A percentile compares a stretch with the other conserved stretches of the same genome.
phyloP scores from a whole-genome alignment of 2,888 invertebrate species.

The Thumatha senex region DNA sequence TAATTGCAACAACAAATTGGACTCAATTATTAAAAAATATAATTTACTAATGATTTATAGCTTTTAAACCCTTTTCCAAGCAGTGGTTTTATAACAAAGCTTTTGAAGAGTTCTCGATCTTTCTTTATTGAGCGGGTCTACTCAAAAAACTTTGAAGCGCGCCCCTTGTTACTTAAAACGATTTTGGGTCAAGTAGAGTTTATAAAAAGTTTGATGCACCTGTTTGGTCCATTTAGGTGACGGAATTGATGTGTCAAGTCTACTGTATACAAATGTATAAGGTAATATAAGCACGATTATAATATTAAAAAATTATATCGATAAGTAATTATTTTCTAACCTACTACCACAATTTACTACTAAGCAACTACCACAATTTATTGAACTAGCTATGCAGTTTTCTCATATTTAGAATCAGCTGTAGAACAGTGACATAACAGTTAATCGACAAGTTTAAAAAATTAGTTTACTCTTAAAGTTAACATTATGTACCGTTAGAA shows the following conservation, averaged over 20 bases:
- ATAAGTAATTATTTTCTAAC: too few species aligned
- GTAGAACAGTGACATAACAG: too few species aligned
- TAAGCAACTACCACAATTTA: too few species aligned
- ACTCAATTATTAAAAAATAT: conserved; percentile 37
- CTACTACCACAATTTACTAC: too few species aligned
- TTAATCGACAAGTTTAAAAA: too few species aligned
- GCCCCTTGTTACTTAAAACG: conserved; percentile 71
- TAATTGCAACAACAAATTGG: conserved; percentile 36
- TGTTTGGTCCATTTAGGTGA: conserved; percentile 70
- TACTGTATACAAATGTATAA: conserved; percentile 25
- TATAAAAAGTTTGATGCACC: conserved; percentile 72
- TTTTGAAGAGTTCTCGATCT: conserved; percentile 41
- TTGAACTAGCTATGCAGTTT: too few species aligned
- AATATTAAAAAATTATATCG: too few species aligned
- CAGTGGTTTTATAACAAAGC: conserved; percentile 40
- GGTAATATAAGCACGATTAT: too few species aligned
- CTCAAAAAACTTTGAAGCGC: conserved; percentile 66
- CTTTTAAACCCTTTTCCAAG: conserved; percentile 38
- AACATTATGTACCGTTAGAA: too few species aligned
- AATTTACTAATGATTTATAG: conserved; percentile 46
- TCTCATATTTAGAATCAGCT: too few species aligned
- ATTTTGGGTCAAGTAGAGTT: conserved; percentile 66
- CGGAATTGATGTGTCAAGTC: conserved; percentile 36
- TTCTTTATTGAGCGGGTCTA: conserved; percentile 59
- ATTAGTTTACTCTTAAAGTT: too few species aligned